phyloP scores from a whole-genome alignment of 2,113 vertebrate species.

The Apteryx owenii region DNA sequence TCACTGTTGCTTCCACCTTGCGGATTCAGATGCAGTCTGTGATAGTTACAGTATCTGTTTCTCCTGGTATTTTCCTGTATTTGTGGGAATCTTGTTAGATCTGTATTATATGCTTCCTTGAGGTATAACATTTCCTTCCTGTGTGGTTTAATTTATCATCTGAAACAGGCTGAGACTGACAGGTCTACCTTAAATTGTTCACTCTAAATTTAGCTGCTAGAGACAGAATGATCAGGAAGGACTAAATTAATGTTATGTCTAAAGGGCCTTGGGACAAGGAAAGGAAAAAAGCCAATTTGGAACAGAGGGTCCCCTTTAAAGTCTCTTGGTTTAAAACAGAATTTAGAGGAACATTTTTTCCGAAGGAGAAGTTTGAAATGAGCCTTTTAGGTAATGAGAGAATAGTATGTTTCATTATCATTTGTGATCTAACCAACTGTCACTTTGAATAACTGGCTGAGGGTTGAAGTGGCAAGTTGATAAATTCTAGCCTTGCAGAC shows the following conservation, averaged over 20 bases:
- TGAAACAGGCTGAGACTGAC: conserved; percentile 14
- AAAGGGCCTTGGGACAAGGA: conserved; percentile 52
- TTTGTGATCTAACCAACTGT: not conserved
- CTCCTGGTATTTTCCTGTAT: not conserved
- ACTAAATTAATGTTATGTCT: conserved; percentile 62
- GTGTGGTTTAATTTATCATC: conserved; percentile 37
- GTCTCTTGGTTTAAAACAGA: not conserved
- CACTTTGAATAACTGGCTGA: not conserved
- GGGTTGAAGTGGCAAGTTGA: not conserved
- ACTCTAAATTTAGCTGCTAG: conserved; percentile 48
- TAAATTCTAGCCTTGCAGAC: not conserved
- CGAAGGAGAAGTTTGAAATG: not conserved
- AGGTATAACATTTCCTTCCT: conserved; percentile 24
- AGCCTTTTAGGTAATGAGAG: not conserved
- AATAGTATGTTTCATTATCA: not conserved
- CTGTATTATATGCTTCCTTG: not conserved
- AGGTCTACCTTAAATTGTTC: conserved; percentile 54
- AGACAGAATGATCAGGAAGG: conserved; percentile 57
- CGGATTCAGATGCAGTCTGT: not conserved
- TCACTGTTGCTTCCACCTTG: not conserved
- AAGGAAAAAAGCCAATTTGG: conserved; percentile 40
- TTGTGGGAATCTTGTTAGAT: not conserved
- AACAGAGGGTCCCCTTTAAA: conserved; percentile 45
- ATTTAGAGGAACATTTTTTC: conserved; percentile 1
- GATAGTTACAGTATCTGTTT: not conserved